Evolutionary conservation across 2,113 vertebrate genomes (phyloP).

Genomic region (Tinamus guttatus): DNA sequence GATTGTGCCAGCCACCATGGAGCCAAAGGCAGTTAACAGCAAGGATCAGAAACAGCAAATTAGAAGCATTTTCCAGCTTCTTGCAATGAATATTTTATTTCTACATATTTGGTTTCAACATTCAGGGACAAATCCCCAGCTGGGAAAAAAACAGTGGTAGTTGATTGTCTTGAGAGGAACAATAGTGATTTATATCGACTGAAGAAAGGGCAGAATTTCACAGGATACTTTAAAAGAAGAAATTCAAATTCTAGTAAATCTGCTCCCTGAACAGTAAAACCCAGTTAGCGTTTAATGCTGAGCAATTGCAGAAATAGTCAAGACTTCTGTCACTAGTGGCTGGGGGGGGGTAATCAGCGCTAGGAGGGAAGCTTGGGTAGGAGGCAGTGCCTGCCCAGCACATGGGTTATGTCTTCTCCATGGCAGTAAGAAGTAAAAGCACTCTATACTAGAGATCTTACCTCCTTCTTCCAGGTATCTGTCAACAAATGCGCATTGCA

Average conservation of each 20-base stretch:
- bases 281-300: not conserved
- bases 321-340: not conserved
- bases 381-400: not conserved
- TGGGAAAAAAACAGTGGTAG: not conserved
- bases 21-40: not conserved
- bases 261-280: not conserved
- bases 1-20: not conserved
- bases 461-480: not conserved
- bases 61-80: not conserved
- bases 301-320: not conserved
- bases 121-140: not conserved
- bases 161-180: not conserved
- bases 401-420: accelerated
- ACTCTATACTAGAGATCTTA: not conserved
- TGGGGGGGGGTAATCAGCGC: accelerated
- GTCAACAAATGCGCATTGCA: not conserved
- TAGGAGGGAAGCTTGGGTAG: not conserved
- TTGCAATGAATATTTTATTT: constrained; percentile 24
- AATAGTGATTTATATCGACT: not conserved
- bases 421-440: not conserved
- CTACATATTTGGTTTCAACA: not conserved
- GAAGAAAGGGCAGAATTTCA: not conserved
- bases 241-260: not conserved
- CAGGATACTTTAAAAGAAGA: not conserved
- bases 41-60: constrained; percentile 23